Conservation (phyloP, 2,888 invertebrate species). For the Lypha dubia region DNA sequence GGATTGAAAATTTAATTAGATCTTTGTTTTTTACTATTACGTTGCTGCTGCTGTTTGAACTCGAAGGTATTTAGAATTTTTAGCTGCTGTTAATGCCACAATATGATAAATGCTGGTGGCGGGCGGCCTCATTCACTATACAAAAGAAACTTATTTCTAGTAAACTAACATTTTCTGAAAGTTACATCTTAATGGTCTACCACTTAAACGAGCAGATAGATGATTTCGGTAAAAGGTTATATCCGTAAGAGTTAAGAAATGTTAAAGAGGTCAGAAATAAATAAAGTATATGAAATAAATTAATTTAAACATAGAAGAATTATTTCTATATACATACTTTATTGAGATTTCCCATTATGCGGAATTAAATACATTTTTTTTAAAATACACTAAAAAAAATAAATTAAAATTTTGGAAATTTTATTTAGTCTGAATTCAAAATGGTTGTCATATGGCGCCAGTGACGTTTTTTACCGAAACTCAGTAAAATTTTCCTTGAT, state of each 20-base stretch:
- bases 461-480: too few species aligned
- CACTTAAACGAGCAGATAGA: background rate
- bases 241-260: conserved; percentile 24
- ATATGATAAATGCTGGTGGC: conserved; percentile 14
- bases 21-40: background rate
- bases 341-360: too few species aligned
- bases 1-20: conserved; percentile 53
- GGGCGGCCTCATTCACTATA: conserved; percentile 1
- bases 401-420: too few species aligned
- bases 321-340: too few species aligned
- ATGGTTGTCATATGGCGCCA: too few species aligned
- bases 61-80: background rate
- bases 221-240: conserved; percentile 15
- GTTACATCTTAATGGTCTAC: conserved; percentile 3
- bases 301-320: too few species aligned
- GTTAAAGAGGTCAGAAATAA: conserved; percentile 22
- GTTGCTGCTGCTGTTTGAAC: conserved; percentile 14
- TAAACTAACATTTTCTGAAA: background rate
- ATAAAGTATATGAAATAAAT: too few species aligned
- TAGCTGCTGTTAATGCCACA: conserved; percentile 15
- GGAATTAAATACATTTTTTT: too few species aligned
- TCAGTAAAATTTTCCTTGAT: too few species aligned
- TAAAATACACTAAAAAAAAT: too few species aligned
- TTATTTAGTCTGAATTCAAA: too few species aligned
- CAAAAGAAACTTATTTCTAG: background rate